Conservation (phyloP, 2,888 invertebrate genomes). For the Abscondita cerata region DNA sequence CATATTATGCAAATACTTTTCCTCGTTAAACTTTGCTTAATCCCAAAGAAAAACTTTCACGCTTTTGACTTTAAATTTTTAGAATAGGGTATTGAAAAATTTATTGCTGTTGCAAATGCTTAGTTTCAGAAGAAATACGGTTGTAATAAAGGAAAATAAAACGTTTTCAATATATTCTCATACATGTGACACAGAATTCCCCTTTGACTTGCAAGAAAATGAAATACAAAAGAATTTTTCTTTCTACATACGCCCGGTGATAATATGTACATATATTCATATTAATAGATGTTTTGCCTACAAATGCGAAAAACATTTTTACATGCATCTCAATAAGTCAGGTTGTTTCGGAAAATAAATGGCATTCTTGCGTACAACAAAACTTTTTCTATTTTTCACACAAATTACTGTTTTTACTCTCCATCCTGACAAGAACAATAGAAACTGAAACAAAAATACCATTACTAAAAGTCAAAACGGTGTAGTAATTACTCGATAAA, state of each 20-base stretch:
- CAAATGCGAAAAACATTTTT: too few species aligned
- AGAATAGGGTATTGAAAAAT: constrained; percentile 11
- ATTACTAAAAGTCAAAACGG: too few species aligned
- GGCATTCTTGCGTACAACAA: too few species aligned
- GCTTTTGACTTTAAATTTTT: constrained; percentile 1
- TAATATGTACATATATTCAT: neutral
- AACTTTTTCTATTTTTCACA: too few species aligned
- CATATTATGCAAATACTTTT: neutral
- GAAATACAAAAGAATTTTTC: constrained; percentile 12
- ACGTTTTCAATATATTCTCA: constrained; percentile 29
- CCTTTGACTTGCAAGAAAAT: constrained; percentile 18
- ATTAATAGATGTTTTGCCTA: too few species aligned
- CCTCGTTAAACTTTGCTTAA: neutral
- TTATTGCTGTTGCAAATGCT: constrained; percentile 22
- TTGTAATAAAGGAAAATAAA: constrained; percentile 29
- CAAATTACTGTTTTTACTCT: too few species aligned
- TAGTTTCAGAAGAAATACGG: constrained; percentile 18
- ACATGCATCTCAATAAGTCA: too few species aligned
- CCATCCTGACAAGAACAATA: too few species aligned
- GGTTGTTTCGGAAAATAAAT: too few species aligned
- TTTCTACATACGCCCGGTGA: constrained; percentile 3
- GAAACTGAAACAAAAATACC: too few species aligned
- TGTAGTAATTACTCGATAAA: too few species aligned
- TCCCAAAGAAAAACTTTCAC: neutral
- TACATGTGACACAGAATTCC: constrained; percentile 28